These are phyloP conservation scores for Aspidapion aeneum DNA, from an alignment of 2,888 invertebrate species.

Conservation along the genomic window DNA sequence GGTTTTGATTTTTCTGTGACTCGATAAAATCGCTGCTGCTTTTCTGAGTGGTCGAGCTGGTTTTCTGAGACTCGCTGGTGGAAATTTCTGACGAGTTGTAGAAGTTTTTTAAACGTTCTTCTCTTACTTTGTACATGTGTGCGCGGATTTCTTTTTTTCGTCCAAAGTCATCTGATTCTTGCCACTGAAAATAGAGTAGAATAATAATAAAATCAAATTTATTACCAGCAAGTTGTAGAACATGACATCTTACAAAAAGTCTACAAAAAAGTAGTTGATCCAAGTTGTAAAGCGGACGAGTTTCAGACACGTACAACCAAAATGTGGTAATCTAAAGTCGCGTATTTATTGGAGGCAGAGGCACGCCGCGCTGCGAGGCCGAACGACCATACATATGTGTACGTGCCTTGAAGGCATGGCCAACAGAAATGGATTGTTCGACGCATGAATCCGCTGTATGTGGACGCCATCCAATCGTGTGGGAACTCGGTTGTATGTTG, in stretches of 20 bases:
- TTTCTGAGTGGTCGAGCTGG: conserved; percentile 28
- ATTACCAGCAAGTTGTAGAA: conserved; percentile 4
- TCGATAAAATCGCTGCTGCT: too few relatives aligned
- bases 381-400: too few relatives aligned
- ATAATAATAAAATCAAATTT: too few relatives aligned
- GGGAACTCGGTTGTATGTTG: too few relatives aligned
- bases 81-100: conserved; percentile 51
- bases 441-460: too few relatives aligned
- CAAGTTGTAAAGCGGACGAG: too few relatives aligned
- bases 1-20: too few relatives aligned
- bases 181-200: conserved; percentile 62
- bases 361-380: too few relatives aligned
- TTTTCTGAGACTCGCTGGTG: conserved; percentile 27
- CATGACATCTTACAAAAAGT: background rate
- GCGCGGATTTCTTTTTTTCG: conserved; percentile 83
- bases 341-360: background rate
- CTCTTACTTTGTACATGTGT: conserved; percentile 80
- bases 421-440: too few relatives aligned
- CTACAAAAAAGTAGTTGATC: background rate
- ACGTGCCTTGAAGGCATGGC: too few relatives aligned
- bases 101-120: conserved; percentile 72
- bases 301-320: too few relatives aligned
- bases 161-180: conserved; percentile 81
- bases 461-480: too few relatives aligned
- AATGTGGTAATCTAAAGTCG: background rate